Evolutionary conservation across 2,888 invertebrate genomes (phyloP), one percentile per base, ranked within the genome.

Genomic region (Rotaria socialis): DNA sequence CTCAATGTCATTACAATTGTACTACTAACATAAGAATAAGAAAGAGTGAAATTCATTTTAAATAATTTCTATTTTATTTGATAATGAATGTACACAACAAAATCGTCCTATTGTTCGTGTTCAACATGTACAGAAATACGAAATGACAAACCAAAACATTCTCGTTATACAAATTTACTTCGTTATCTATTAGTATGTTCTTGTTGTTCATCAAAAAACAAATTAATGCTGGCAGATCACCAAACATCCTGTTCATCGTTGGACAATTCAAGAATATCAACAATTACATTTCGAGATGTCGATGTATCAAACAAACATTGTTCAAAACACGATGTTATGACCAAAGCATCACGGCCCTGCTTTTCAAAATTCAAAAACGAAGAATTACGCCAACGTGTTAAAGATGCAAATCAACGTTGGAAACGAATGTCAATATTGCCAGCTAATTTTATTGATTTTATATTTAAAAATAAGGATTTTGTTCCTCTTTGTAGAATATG

Each of bases 121-220:
- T 43, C 80, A 47, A 47, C 80, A 80, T 80, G 80, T 80, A 80
- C 80, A 80, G 24, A 47, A 80, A 80, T 80, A 11, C 80, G 80
- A 47, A 80, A 43, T 47, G 47, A 80, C 47, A 47, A 80, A 47
- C 47, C 80, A 2, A 22, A 47, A 47, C 10, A 24, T 80, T 47
- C 24, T 47, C 75, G 75, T 43, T 75, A 43, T 75, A 22, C 24
- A 24, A 75, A 75, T 75, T 75, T 11, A 24, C 10, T 80, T n/a
- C 80, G 47, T 24, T 47, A 7, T 24, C 14, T 47, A 11, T 47
- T 80, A 11, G 47, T 10, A 43, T 47, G 24, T 24, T 19, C 4
- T 14, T 80, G 80, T 47, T 80, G 80, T 80, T 47, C 4, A 47
- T 47, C 80, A 80, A 22, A 10, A 80, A 6, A 8, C 3, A 27